Evolutionary conservation across 2,797 vertebrate genomes (phyloP).

Genomic region (Dallia pectoralis): DNA sequence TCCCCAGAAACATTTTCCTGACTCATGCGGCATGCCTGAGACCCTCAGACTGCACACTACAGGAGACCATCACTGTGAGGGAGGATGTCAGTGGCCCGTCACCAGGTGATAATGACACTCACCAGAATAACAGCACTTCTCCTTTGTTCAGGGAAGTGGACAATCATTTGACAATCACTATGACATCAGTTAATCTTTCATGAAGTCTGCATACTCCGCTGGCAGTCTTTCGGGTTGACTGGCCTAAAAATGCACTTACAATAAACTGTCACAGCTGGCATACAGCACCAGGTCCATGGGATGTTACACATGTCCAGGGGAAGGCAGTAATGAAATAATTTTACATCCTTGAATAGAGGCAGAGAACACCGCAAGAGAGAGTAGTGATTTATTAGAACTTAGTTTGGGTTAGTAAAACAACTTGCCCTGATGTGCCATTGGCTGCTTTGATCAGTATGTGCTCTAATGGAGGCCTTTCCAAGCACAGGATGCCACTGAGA

Average conservation of each 20-base stretch:
- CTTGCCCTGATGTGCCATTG: background rate
- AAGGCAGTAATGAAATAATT: background rate
- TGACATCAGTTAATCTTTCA: too few relatives aligned
- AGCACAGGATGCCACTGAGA: slow-evolving; percentile 22
- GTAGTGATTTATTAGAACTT: background rate
- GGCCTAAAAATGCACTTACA: too few relatives aligned
- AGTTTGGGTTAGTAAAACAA: background rate
- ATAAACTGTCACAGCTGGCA: too few relatives aligned
- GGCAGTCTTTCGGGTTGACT: too few relatives aligned
- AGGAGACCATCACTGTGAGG: too few relatives aligned
- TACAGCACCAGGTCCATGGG: too few relatives aligned
- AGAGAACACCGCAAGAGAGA: background rate
- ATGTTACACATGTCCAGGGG: too few relatives aligned
- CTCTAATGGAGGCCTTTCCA: background rate
- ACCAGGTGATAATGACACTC: slow-evolving; percentile 59
- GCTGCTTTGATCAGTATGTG: slow-evolving; percentile 16
- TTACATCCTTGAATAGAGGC: background rate
- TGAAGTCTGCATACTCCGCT: too few relatives aligned
- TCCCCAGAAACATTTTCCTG: slow-evolving; percentile 59
- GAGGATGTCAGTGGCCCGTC: background rate
- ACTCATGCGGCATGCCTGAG: slow-evolving; percentile 51
- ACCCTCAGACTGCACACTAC: slow-evolving; percentile 28
- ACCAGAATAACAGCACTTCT: too few relatives aligned
- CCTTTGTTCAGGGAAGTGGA: too few relatives aligned
- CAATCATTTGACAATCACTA: too few relatives aligned